A percentile compares a stretch with the other conserved stretches of the same genome.
Evolutionary conservation across 2,797 vertebrate genomes (phyloP).

Genomic region (Centropyge bicolor): DNA sequence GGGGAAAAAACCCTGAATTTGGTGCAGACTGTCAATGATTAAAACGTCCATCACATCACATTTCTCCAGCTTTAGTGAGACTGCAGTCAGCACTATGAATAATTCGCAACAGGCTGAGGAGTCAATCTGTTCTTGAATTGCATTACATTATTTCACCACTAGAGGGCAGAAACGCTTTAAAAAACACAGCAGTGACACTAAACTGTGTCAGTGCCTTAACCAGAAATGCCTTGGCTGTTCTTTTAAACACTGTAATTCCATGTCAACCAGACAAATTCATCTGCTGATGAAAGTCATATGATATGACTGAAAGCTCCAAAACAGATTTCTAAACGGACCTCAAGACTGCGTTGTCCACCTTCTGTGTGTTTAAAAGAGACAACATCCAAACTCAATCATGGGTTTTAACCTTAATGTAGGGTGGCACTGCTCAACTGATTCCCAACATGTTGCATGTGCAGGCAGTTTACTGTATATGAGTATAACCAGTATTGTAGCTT

Average conservation of each 20-base stretch:
- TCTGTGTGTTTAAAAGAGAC: neutral
- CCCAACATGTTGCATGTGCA: neutral
- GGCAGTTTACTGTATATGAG: neutral
- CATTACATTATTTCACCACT: neutral
- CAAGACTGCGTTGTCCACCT: neutral
- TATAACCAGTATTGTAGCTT: neutral
- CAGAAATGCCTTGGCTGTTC: neutral
- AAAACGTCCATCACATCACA: constrained; percentile 4
- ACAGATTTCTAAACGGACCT: neutral
- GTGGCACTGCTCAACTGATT: neutral
- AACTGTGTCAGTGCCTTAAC: too few relatives aligned
- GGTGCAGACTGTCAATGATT: constrained; percentile 1
- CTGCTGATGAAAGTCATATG: neutral
- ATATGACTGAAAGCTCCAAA: neutral
- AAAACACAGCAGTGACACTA: neutral
- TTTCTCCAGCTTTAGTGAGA: neutral
- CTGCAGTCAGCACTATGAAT: neutral
- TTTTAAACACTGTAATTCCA: neutral
- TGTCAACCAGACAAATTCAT: neutral
- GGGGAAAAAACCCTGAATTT: neutral
- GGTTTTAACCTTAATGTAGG: neutral
- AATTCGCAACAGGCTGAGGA: too few relatives aligned
- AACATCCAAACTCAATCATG: neutral
- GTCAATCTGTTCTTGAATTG: too few relatives aligned
- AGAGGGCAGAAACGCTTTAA: constrained; percentile 1